Conservation (phyloP, 1,140 invertebrate species). For the Drosophila aff. region DNA sequence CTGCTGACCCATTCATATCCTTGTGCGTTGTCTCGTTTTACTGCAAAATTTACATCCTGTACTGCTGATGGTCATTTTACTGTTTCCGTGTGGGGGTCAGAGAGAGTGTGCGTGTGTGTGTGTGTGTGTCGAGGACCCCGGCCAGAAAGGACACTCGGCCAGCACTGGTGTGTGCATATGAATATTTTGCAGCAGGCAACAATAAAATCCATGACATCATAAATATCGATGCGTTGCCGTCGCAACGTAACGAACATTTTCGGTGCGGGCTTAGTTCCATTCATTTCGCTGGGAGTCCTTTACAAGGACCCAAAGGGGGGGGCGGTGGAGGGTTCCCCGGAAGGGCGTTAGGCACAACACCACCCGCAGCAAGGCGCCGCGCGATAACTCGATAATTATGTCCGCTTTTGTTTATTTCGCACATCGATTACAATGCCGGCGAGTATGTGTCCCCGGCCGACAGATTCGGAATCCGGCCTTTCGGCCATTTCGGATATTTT, state of each 20-base stretch:
- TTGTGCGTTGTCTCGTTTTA: conserved; percentile 77
- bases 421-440: conserved; percentile 84
- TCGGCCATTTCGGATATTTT: conserved; percentile 44
- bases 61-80: conserved; percentile 83
- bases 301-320: neutral
- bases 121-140: conserved; percentile 1
- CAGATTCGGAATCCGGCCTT: conserved; percentile 46
- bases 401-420: conserved; percentile 85
- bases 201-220: conserved; percentile 84
- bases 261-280: conserved; percentile 80
- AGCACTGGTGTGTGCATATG: conserved; percentile 63
- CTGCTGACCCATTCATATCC: conserved; percentile 44
- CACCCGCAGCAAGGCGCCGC: conserved; percentile 78
- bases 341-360: conserved; percentile 45
- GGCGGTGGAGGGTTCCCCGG: neutral
- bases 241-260: conserved; percentile 69
- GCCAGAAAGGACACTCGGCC: conserved; percentile 27
- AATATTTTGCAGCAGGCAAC: conserved; percentile 83
- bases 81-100: conserved; percentile 65
- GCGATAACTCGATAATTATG: conserved; percentile 85
- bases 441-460: conserved; percentile 47
- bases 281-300: conserved; percentile 32
- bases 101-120: no score
- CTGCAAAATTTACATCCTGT: conserved; percentile 84
- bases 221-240: conserved; percentile 83